Evolutionary conservation across 2,888 invertebrate genomes (phyloP).

Genomic region (Phyto melanocephala): DNA sequence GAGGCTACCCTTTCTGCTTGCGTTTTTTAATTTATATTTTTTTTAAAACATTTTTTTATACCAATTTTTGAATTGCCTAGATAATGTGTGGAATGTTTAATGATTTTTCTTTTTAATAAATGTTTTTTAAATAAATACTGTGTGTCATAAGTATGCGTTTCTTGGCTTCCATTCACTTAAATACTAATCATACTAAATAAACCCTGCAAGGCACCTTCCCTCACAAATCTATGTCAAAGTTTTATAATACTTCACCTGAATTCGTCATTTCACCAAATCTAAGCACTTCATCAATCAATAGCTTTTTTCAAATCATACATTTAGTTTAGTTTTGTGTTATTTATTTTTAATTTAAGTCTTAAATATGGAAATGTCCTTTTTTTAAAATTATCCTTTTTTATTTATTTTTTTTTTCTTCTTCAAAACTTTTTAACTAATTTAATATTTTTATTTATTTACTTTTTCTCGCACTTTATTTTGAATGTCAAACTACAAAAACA

Average conservation of each 20-base stretch:
- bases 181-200: conserved; percentile 24
- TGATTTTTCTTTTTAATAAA: too few relatives aligned
- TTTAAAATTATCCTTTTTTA: background rate
- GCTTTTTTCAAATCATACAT: background rate
- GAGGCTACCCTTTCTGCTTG: too few relatives aligned
- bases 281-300: conserved; percentile 11
- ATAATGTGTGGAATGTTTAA: too few relatives aligned
- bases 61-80: too few relatives aligned
- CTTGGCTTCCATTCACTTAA: background rate
- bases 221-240: background rate
- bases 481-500: conserved; percentile 37
- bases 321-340: conserved; percentile 3
- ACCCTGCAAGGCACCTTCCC: background rate
- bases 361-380: conserved; percentile 6
- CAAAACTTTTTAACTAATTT: conserved; percentile 27
- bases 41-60: too few relatives aligned
- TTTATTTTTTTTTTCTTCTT: background rate
- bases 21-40: too few relatives aligned
- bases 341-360: background rate
- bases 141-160: too few relatives aligned
- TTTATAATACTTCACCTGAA: background rate
- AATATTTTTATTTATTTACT: conserved; percentile 28
- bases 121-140: background rate
- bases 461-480: conserved; percentile 4
- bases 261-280: background rate